Evolutionary conservation across 2,888 invertebrate genomes (phyloP).

Genomic region (Lampropteryx suffumata): DNA sequence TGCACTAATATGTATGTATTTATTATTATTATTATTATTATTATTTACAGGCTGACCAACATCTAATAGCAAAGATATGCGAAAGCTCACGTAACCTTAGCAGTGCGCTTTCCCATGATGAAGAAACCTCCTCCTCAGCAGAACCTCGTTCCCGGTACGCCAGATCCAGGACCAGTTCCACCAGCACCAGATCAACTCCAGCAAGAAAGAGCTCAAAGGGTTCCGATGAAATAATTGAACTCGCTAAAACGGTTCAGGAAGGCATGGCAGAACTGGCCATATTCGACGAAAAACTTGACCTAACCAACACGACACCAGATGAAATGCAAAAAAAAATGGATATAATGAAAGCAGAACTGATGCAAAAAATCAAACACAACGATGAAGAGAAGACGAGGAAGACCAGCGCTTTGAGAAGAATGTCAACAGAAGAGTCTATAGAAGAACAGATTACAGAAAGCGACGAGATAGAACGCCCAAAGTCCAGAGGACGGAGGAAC

Average conservation of each 20-base stretch:
- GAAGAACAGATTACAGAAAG: slow-evolving; percentile 57
- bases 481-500: slow-evolving; percentile 64
- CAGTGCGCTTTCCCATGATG: slow-evolving; percentile 69
- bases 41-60: slow-evolving; percentile 60
- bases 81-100: slow-evolving; percentile 68
- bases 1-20: no score
- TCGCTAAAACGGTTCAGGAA: slow-evolving; percentile 81
- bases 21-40: no score
- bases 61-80: slow-evolving; percentile 59
- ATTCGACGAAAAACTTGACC: slow-evolving; percentile 52
- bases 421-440: slow-evolving; percentile 65
- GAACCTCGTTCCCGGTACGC: slow-evolving; percentile 64
- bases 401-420: slow-evolving; percentile 57
- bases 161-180: slow-evolving; percentile 59
- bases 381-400: slow-evolving; percentile 57
- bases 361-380: slow-evolving; percentile 67
- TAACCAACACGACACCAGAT: slow-evolving; percentile 48
- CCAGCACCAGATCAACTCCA: slow-evolving; percentile 58
- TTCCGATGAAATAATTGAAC: slow-evolving; percentile 72
- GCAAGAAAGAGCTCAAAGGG: slow-evolving; percentile 62
- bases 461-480: slow-evolving; percentile 54
- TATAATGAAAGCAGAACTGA: slow-evolving; percentile 62
- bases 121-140: slow-evolving; percentile 63
- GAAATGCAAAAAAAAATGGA: slow-evolving; percentile 70
- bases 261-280: slow-evolving; percentile 78